Percentiles rank a stretch among this genome's conserved stretches.
Evolutionary conservation across 2,113 vertebrate genomes (phyloP).

Genomic region (Sorex araneus): DNA sequence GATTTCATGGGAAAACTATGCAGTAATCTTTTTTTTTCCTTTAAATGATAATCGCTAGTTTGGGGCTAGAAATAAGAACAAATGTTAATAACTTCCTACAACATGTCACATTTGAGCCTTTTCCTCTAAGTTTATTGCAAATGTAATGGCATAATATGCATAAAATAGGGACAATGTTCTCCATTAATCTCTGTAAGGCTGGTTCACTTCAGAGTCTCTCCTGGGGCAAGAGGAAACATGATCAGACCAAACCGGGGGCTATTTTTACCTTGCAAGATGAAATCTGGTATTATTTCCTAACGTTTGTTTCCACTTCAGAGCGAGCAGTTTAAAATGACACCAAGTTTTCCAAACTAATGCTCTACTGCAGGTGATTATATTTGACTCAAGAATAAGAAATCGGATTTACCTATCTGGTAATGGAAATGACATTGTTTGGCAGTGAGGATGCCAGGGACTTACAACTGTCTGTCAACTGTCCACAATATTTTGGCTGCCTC

Average conservation of each 20-base stretch:
- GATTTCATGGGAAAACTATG: background rate
- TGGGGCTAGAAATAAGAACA: background rate
- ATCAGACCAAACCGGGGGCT: constrained; percentile 85
- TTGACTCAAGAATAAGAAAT: constrained; percentile 81
- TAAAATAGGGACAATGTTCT: constrained; percentile 59
- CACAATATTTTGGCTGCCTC: constrained; percentile 45
- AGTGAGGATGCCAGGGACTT: background rate
- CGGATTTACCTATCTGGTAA: constrained; percentile 77
- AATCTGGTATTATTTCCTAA: constrained; percentile 87
- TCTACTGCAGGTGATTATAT: constrained; percentile 84
- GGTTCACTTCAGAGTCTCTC: constrained; percentile 79
- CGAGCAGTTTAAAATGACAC: constrained; percentile 81
- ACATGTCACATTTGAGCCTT: background rate
- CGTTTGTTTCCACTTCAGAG: constrained; percentile 87
- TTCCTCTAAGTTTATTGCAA: constrained; percentile 52
- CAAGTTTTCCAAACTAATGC: too few relatives aligned
- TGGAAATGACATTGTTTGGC: constrained; percentile 24
- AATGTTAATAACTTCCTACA: constrained; percentile 40
- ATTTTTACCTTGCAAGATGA: constrained; percentile 88
- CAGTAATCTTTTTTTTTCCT: background rate
- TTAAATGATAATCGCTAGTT: constrained; percentile 16
- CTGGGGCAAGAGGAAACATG: constrained; percentile 85
- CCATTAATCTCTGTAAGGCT: constrained; percentile 74
- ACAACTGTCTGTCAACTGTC: background rate
- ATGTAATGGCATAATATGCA: background rate